Evolutionary conservation across 2,797 vertebrate genomes (phyloP).

Genomic region (Crocidura indochinensis): DNA sequence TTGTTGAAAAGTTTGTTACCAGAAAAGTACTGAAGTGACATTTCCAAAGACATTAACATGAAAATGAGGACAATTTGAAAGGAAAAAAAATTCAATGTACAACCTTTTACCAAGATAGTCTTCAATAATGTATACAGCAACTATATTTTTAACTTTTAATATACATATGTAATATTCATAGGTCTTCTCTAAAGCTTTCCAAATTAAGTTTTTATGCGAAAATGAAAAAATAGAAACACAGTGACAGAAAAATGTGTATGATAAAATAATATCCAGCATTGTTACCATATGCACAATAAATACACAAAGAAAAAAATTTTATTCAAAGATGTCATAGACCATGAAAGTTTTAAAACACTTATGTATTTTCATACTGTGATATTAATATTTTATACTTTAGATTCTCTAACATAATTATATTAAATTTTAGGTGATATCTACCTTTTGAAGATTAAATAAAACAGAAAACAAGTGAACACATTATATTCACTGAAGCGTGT

Average conservation of each 20-base stretch:
- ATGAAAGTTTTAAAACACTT: slow-evolving; percentile 47
- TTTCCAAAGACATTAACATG: slow-evolving; percentile 91
- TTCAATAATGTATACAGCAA: slow-evolving; percentile 90
- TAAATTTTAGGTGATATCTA: slow-evolving; percentile 79
- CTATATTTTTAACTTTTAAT: slow-evolving; percentile 81
- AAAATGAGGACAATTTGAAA: slow-evolving; percentile 88
- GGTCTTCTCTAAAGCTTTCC: slow-evolving; percentile 75
- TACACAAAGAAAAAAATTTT: slow-evolving; percentile 21
- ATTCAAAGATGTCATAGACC: slow-evolving; percentile 58
- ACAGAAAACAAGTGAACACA: slow-evolving; percentile 77
- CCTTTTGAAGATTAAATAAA: slow-evolving; percentile 80
- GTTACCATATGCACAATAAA: slow-evolving; percentile 50
- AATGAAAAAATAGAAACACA: slow-evolving; percentile 63
- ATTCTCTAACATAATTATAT: slow-evolving; percentile 25
- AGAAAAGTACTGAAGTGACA: slow-evolving; percentile 90
- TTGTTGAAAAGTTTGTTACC: slow-evolving; percentile 91
- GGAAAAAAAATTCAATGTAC: slow-evolving; percentile 84
- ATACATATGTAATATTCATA: slow-evolving; percentile 84
- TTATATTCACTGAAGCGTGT: slow-evolving; percentile 79
- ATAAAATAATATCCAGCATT: slow-evolving; percentile 67
- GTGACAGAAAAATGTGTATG: slow-evolving; percentile 72
- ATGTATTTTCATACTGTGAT: not conserved
- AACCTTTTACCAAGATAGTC: slow-evolving; percentile 84
- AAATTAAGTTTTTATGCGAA: slow-evolving; percentile 78
- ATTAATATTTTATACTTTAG: slow-evolving; percentile 70